Conservation (phyloP, 2,888 invertebrate genomes). For the Girardia tigrina region DNA sequence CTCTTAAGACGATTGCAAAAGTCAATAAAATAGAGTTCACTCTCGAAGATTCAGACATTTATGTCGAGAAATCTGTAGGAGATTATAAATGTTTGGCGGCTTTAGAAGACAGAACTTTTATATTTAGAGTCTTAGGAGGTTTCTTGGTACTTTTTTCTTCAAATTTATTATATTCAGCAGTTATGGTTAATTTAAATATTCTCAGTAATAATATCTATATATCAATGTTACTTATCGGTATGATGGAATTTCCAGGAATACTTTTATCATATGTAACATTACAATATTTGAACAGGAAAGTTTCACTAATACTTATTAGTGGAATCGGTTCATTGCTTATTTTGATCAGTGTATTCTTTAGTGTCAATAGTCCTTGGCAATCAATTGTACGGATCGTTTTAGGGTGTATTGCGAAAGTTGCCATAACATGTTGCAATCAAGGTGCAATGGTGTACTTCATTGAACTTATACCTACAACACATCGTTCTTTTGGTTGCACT, state of each 20-base stretch:
- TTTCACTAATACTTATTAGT: background rate
- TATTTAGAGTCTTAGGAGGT: background rate
- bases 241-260: constrained; percentile 7
- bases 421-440: background rate
- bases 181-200: background rate
- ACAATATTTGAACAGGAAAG: background rate
- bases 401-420: background rate
- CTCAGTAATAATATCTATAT: background rate
- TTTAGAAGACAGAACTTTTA: background rate
- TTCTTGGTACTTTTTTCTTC: background rate
- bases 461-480: background rate
- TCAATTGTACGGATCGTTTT: background rate
- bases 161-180: background rate
- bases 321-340: background rate
- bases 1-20: constrained; percentile 9
- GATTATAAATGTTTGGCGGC: background rate
- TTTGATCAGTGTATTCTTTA: background rate
- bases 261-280: background rate
- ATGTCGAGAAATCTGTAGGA: background rate
- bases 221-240: background rate
- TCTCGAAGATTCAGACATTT: background rate
- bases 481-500: background rate
- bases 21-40: background rate
- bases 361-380: background rate
- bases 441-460: background rate